Base-by-base conservation (phyloP, 2,797 vertebrate species). In the Girardinus metallicus region DNA sequence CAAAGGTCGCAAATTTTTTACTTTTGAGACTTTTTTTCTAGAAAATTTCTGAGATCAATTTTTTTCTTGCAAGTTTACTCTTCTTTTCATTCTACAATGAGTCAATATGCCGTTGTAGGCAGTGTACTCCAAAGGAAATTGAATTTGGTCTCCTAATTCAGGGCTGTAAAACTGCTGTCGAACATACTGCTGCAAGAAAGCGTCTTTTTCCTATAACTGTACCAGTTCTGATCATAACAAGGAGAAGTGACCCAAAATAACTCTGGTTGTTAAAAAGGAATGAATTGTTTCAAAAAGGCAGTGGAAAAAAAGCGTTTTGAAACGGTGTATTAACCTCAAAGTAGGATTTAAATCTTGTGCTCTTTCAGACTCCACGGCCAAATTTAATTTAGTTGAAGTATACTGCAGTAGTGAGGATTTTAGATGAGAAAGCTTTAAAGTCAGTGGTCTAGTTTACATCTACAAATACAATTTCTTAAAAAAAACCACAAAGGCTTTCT, bases 341-440 rank as follows among this genome's bases (percentile, higher is more conserved):
- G 51, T 53, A 68, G n/a, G 39, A 62, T 3, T 18, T 34, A n/a
- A 55, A 53, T 53, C 1, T 71, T 68, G 1, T 0, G 21, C 7
- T 71, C 0, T 66, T 81, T 76, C 76, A 43, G 36, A 16, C 5
- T 4, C 0, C 2, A 75, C 1, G 73, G 85, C 84, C 82, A 1
- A 83, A 86, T 91, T 86, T 53, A 31, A 88, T 91, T 88, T 87
- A 75, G 31, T 80, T 83, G 78, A 90, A 83, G 84, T 78, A 74
- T 81, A 84, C 87, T 87, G 87, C 73, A 71, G n/a, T 73, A 18
- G 57, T 68, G 75, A 64, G 44, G 16, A 74, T 21, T n/a, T 21
- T 43, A 62, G 64, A 74, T 36, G 9, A 29, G 76, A 62, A 75
- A 78, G 34, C 64, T 66, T 43, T 51, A 53, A 86, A 51, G 60